Base-by-base conservation (phyloP, 2,888 invertebrate genomes). In the Caenorhabditis parvicauda region DNA sequence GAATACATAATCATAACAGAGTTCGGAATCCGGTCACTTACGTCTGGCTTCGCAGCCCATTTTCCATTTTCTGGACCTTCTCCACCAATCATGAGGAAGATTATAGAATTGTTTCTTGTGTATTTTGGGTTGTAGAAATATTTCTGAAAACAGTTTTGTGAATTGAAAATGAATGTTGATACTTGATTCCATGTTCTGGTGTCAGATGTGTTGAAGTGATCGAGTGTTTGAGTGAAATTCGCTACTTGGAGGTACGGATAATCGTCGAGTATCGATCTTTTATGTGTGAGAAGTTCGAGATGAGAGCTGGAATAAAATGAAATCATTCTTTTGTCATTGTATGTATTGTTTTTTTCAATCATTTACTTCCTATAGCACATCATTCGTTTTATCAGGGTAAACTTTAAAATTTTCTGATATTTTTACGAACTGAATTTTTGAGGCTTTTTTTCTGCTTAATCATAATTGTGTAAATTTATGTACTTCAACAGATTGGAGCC, bases 81-180 rank as follows among this genome's bases (percentile, higher is more conserved):
- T 42, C 67, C 67, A 24, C 77, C 77, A 51, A 77, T 68, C 69
- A 73, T 77, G 7, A 77, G 42, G 39, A 77, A 77, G 37, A 72
- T 63, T 19, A 72, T 62, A 0, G 58, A 60, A 35, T 67, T 66
- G 28, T 62, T 59, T 32, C 62, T 35, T 0, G 61, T 51, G 46
- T 57, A 67, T 22, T 52, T 55, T 3, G 69, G 65, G 52, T 75
- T 77, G 59, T 65, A 63, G 43, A 54, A 77, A 49, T 64, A 73
- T 41, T 71, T 70, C 56, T 72, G 47, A 42, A 54, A 28, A 42
- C 25, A 51, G n/a, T 56, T 25, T 5, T 19, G 12, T 35, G 21
- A 27, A 45, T 32, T 17, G 17, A 22, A 28, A 25, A 21, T 1
- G 6, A 2, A 12, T n/a, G n/a, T n/a, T n/a, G 3, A 17, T 14